phyloP scores from a whole-genome alignment of 2,113 vertebrate species.

The Plestiodon gilberti region DNA sequence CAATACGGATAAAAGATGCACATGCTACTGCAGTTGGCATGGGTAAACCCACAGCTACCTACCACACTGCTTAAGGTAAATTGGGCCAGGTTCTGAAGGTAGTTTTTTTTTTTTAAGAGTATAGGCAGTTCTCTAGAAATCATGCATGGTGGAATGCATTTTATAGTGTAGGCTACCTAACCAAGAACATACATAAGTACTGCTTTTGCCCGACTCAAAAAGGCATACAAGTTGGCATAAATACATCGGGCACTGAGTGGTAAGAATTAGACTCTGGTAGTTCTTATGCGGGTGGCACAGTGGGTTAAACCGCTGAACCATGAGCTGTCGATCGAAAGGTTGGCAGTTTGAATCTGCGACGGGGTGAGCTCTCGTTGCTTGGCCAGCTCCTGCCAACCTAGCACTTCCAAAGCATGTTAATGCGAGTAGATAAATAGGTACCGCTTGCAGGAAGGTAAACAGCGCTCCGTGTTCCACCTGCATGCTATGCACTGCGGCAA shows the following conservation, averaged over 20 bases:
- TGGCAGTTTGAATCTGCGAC: too few species aligned
- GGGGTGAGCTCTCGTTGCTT: too few species aligned
- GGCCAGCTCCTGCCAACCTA: too few species aligned
- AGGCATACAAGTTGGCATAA: constrained; percentile 31
- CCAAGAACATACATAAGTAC: constrained; percentile 52
- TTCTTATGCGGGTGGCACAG: too few species aligned
- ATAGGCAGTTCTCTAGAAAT: neutral
- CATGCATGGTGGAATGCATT: neutral
- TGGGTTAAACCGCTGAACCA: too few species aligned
- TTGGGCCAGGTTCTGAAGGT: neutral
- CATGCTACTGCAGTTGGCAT: neutral
- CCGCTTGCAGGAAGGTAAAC: too few species aligned
- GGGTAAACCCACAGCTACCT: neutral
- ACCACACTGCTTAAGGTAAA: neutral
- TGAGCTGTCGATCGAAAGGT: too few species aligned
- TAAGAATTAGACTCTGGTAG: neutral
- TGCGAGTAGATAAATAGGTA: too few species aligned
- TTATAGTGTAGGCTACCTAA: constrained; percentile 27
- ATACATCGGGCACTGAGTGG: constrained; percentile 32
- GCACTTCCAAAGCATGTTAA: too few species aligned
- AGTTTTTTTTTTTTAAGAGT: neutral
- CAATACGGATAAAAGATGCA: neutral
- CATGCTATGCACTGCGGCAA: too few species aligned
- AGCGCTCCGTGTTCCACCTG: too few species aligned
- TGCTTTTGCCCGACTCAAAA: constrained; percentile 43